Base-by-base conservation (phyloP, 2,888 invertebrate genomes). In the Drosophila mulleri region DNA sequence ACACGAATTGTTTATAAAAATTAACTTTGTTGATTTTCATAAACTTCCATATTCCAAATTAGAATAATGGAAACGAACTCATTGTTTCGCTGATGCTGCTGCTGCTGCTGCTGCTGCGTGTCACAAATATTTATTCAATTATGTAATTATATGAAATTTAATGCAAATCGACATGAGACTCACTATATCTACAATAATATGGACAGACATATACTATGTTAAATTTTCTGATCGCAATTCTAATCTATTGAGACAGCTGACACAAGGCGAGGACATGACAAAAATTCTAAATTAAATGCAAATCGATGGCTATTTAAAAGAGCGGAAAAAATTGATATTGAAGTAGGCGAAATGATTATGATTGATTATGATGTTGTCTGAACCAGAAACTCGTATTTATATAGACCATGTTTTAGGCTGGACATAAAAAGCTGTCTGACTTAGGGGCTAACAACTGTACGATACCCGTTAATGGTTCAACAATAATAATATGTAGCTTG, bases 51-150 rank as follows among this genome's bases (percentile, higher is more conserved):
- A 14, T 77, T 83, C 23, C 45, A 45, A 71, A 73, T 69, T 58
- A 52, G 56, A 70, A 75, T 60, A 69, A 78, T 70, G 67, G 26
- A 53, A 37, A 20, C 57, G 54, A 75, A 44, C 29, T 63, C 63
- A 70, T 79, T 80, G 80, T 79, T 67, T 61, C 54, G 54, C 32
- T 64, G 7, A 26, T 61, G 26, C 8, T 23, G 14, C 3, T 12
- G 32, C 14, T n/a, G 41, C n/a, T 41, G 23, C 47, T 47, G 23
- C 26, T 9, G 68, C 70, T 89, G 89, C 83, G 83, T 84, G 83
- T 76, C 90, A 58, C 72, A 78, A 72, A 89, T 84, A 79, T 85
- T 88, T 84, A 84, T 79, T 37, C 83, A 84, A 84, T 84, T 84
- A 88, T 72, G 82, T 78, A 85, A 84, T 84, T 89, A 84, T 85